These are phyloP conservation scores for Neotoxoptera formosana DNA, from an alignment of 1,140 invertebrate species.

Conservation along the genomic window DNA sequence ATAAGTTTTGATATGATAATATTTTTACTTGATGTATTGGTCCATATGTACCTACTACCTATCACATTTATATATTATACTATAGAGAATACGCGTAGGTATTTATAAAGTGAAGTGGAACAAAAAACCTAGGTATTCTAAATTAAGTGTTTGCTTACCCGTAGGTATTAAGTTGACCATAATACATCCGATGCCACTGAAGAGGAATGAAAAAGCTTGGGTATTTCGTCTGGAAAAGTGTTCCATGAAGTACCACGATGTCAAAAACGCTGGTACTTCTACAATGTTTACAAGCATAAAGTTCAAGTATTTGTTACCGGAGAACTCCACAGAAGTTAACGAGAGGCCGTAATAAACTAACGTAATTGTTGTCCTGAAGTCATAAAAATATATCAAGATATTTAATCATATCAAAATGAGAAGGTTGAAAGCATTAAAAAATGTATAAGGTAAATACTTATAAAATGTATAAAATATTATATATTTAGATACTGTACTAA, in stretches of 20 bases:
- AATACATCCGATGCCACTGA: slow-evolving; percentile 60
- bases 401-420: neutral
- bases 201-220: slow-evolving; percentile 57
- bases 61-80: neutral
- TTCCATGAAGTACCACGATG: slow-evolving; percentile 59
- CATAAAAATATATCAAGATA: slow-evolving; percentile 59
- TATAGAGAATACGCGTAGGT: neutral
- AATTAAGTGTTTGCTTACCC: slow-evolving; percentile 54
- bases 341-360: slow-evolving; percentile 78
- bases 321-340: slow-evolving; percentile 66
- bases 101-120: neutral
- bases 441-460: neutral
- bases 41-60: neutral
- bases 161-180: slow-evolving; percentile 58
- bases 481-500: neutral
- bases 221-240: slow-evolving; percentile 58
- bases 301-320: slow-evolving; percentile 65
- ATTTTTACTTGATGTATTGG: neutral
- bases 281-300: slow-evolving; percentile 66
- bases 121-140: neutral
- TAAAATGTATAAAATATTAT: neutral
- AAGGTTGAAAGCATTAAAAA: neutral
- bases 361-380: slow-evolving; percentile 71
- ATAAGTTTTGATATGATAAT: neutral
- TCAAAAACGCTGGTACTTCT: slow-evolving; percentile 65